Base-by-base conservation (phyloP, 2,113 vertebrate genomes). In the Pampusana beccarii region DNA sequence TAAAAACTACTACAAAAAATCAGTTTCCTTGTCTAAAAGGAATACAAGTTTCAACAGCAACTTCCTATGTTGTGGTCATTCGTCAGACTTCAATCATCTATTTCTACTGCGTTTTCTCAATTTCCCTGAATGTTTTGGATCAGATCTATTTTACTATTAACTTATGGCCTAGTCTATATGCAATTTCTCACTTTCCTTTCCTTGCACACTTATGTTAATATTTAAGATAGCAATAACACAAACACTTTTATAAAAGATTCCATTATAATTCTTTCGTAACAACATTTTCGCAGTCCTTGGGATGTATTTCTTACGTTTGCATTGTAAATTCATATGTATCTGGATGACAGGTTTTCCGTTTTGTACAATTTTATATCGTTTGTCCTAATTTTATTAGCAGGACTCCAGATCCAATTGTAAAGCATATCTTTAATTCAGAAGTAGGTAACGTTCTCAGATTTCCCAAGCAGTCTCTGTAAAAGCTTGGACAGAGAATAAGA, bases 351-450 rank as follows among this genome's bases (percentile, higher is more conserved):
- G 40, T 54, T 88, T 88, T 73, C 34, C 19, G 40, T 69, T 92
- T 91, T 69, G 11, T 70, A 16, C 29, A 65, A 21, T 67, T 82
- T 65, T 79, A 82, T 86, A 40, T 44, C 11, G 13, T 77, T 90
- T 71, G 25, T 86, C 60, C 20, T 71, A 29, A 88, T 83, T 56
- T 46, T 62, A 34, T 93, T 88, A 26, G 11, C 57, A 95, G 93
- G 94, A 94, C 8, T 77, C 48, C 58, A 64, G 13, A 20, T 72
- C 70, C 61, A 97, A 92, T 95, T 92, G 96, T 48, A 92, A 95
- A 93, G n/a, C 18, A 67, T 84, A 75, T 95, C 44, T 92, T 93
- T 92, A 86, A 73, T 96, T 95, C 65, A 87, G 79, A 91, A 44
- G 16, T 44, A 73, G 23, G 48, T 90, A 56, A 70, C 74, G 75